Evolutionary conservation across 2,888 invertebrate species (phyloP).

Genomic region (Ypsolopha scabrella): DNA sequence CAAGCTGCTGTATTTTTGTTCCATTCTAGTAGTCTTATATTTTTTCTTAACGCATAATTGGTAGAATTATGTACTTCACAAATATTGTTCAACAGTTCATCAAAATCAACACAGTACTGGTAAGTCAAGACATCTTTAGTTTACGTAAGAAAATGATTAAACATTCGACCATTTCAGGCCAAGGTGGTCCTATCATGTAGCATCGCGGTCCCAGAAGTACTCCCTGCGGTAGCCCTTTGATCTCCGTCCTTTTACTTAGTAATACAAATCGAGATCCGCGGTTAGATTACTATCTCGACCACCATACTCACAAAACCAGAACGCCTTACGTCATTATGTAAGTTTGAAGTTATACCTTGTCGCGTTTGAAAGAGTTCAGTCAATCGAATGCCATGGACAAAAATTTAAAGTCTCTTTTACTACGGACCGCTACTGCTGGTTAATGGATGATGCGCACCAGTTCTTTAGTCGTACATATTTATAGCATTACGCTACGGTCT

Average conservation of each 20-base stretch:
- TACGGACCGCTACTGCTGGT: constrained; percentile 39
- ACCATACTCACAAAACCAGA: constrained; percentile 16
- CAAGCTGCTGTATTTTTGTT: neutral
- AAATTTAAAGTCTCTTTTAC: constrained; percentile 24
- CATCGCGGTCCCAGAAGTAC: constrained; percentile 23
- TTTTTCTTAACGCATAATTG: too few species aligned
- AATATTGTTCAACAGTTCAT: too few species aligned
- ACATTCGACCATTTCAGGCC: constrained; percentile 10
- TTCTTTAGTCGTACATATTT: constrained; percentile 36
- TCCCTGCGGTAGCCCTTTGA: constrained; percentile 39
- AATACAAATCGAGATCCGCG: constrained; percentile 28
- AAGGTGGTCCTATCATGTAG: constrained; percentile 20
- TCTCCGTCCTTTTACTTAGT: constrained; percentile 14
- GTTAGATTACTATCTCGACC: constrained; percentile 29
- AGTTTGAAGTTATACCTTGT: constrained; percentile 22
- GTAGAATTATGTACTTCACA: too few species aligned
- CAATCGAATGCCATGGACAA: constrained; percentile 17
- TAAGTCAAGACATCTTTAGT: neutral
- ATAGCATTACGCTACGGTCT: constrained; percentile 27
- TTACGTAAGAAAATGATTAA: constrained; percentile 4
- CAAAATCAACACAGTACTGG: too few species aligned
- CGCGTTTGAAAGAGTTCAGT: constrained; percentile 10
- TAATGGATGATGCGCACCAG: constrained; percentile 40
- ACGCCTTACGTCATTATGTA: constrained; percentile 15
- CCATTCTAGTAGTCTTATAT: neutral